Percentiles rank a stretch among this genome's conserved stretches.
phyloP scores from a whole-genome alignment of 2,888 invertebrate genomes.

The Strigamia maritima region DNA sequence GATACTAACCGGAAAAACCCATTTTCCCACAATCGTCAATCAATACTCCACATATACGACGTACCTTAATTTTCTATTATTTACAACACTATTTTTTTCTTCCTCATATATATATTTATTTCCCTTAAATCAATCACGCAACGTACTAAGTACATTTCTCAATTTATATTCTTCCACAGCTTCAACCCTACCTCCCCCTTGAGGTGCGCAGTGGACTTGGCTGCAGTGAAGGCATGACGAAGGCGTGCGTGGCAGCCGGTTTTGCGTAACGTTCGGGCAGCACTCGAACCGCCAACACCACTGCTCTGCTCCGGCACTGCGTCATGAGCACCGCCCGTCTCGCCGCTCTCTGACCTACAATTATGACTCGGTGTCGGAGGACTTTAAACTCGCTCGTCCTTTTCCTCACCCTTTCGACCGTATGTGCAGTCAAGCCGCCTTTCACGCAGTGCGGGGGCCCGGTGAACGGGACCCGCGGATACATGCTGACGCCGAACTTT shows the following conservation, averaged over 20 bases:
- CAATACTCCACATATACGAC: too few relatives aligned
- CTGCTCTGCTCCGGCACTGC: neutral
- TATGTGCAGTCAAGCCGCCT: neutral
- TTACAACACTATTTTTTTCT: too few relatives aligned
- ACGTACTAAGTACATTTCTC: neutral
- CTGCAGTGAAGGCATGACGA: constrained; percentile 19
- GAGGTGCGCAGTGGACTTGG: neutral
- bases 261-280: constrained; percentile 7
- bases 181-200: neutral
- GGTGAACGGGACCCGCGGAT: constrained; percentile 57
- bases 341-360: too few relatives aligned
- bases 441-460: constrained; percentile 34
- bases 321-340: too few relatives aligned
- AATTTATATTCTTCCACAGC: neutral
- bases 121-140: neutral
- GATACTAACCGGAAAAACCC: too few relatives aligned
- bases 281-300: neutral
- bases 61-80: too few relatives aligned
- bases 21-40: too few relatives aligned
- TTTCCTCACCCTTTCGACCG: neutral
- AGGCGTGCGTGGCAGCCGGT: neutral
- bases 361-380: neutral
- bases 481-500: constrained; percentile 79
- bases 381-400: neutral
- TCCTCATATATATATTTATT: neutral